Base-by-base conservation (phyloP, 2,113 vertebrate species). In the Trochalopteron elliotii region DNA sequence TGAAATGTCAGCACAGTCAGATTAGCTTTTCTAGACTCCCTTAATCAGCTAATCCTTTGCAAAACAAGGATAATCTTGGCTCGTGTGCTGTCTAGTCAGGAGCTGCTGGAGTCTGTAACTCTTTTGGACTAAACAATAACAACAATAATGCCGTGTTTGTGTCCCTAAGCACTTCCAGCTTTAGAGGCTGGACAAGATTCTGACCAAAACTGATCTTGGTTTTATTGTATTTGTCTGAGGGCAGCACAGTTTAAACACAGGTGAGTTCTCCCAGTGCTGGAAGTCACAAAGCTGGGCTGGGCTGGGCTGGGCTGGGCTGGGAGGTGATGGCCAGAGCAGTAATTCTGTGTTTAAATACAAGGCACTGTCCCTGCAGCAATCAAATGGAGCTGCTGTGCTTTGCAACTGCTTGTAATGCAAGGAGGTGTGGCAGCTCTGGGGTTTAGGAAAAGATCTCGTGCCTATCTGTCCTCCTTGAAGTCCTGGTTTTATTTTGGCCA, bases 61-160 rank as follows among this genome's bases (percentile, higher is more conserved):
- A 91, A 95, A 94, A 82, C 76, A 94, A 95, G 71, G 59, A 56
- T 40, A 69, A 71, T 21, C 28, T 75, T 74, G 77, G 56, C 59
- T 61, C 23, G 2, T 75, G 68, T 35, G 55, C 60, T 42, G 87
- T 76, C 49, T 74, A 25, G 33, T 20, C 64, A 77, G 87, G 80
- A 91, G 79, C 64, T 64, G 56, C 83, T 83, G 45, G 63, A 83
- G 21, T 60, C 60, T 88, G 47, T 59, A 56, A 64, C 21, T 72
- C 27, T 45, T 90, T 52, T 31, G 35, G 37, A 25, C 59, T 64
- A 83, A 89, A 67, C 15, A 89, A 37, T 31, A 76, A 17, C 44
- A 89, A 30, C 15, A 87, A n/a, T 11, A 64, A 59, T 7, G 61
- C 5, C 1, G 9, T 10, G 25, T 24, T 57, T 55, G 37, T 60